These are phyloP conservation scores for Drosophila mercatorum DNA, from an alignment of 2,888 invertebrate genomes.

Conservation along the genomic window DNA sequence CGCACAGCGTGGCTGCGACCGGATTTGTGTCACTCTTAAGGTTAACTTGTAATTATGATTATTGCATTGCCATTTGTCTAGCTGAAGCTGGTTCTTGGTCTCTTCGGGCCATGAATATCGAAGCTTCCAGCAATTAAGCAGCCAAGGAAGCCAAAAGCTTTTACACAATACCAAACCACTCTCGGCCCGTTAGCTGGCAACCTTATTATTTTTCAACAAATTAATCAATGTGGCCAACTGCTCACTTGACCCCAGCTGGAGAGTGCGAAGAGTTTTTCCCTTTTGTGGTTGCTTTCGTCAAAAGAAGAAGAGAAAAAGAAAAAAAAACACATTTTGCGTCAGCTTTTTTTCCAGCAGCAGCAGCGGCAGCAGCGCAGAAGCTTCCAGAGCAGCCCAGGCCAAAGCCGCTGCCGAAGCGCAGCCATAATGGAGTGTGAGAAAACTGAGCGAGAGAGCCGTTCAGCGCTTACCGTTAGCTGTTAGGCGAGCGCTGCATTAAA, in stretches of 20 bases:
- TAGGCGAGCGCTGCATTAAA: slow-evolving; percentile 53
- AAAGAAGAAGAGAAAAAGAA: slow-evolving; percentile 11
- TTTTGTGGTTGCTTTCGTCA: slow-evolving; percentile 39
- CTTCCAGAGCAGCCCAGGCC: slow-evolving; percentile 48
- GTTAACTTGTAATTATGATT: slow-evolving; percentile 79
- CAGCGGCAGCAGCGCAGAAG: slow-evolving; percentile 34
- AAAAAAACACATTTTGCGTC: slow-evolving; percentile 35
- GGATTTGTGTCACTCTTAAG: slow-evolving; percentile 80
- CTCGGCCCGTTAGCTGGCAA: slow-evolving; percentile 49
- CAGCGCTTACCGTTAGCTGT: slow-evolving; percentile 68
- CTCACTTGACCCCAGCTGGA: slow-evolving; percentile 22
- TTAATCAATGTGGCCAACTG: slow-evolving; percentile 9
- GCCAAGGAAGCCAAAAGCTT: slow-evolving; percentile 51
- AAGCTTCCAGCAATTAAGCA: slow-evolving; percentile 34
- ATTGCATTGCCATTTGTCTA: slow-evolving; percentile 57
- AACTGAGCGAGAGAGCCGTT: slow-evolving; percentile 30
- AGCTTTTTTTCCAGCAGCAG: slow-evolving; percentile 48
- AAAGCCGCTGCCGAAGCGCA: slow-evolving; percentile 28
- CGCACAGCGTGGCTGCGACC: slow-evolving; percentile 38
- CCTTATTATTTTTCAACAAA: slow-evolving; percentile 33
- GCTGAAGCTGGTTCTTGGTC: slow-evolving; percentile 53
- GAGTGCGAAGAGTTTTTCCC: slow-evolving; percentile 26
- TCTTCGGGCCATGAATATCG: slow-evolving; percentile 16
- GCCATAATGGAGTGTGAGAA: slow-evolving; percentile 50
- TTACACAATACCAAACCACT: slow-evolving; percentile 31